Conservation (phyloP, 1,140 invertebrate species). For the Caligus rogercresseyi region DNA sequence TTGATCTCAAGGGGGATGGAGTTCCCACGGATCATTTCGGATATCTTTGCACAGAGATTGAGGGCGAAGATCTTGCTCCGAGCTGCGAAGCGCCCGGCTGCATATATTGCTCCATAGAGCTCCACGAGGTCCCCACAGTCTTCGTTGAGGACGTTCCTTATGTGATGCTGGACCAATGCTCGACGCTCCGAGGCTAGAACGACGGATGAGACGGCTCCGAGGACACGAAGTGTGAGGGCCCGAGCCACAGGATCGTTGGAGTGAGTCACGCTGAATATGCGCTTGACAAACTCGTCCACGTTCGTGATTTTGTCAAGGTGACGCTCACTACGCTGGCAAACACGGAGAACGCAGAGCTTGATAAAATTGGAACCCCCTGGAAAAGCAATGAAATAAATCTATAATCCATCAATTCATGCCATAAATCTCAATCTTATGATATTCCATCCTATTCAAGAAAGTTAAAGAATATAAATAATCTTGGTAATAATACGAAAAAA, state of each 20-base stretch:
- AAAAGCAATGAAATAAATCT: no score
- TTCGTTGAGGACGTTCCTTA: slow-evolving; percentile 51
- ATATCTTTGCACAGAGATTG: slow-evolving; percentile 85
- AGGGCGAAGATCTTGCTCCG: slow-evolving; percentile 67
- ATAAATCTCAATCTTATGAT: not conserved
- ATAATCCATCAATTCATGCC: no score
- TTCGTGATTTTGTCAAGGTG: slow-evolving; percentile 91
- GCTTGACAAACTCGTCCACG: slow-evolving; percentile 80
- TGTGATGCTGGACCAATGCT: slow-evolving; percentile 46
- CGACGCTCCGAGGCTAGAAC: not conserved
- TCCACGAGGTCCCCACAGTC: slow-evolving; percentile 89
- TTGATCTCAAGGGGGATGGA: slow-evolving; percentile 80
- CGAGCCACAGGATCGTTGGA: slow-evolving; percentile 85
- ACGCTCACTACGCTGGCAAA: slow-evolving; percentile 85
- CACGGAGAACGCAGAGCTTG: slow-evolving; percentile 73
- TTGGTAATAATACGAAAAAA: no score
- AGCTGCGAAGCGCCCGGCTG: slow-evolving; percentile 40
- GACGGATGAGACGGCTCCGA: slow-evolving; percentile 76
- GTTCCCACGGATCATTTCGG: slow-evolving; percentile 81
- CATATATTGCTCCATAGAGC: slow-evolving; percentile 86
- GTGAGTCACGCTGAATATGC: slow-evolving; percentile 86
- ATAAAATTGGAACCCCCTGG: slow-evolving; percentile 56
- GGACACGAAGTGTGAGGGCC: slow-evolving; percentile 65
- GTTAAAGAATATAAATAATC: no score
- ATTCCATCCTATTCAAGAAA: no score